Base-by-base conservation (phyloP, 2,888 invertebrate species). In the Phorcus lineatus region DNA sequence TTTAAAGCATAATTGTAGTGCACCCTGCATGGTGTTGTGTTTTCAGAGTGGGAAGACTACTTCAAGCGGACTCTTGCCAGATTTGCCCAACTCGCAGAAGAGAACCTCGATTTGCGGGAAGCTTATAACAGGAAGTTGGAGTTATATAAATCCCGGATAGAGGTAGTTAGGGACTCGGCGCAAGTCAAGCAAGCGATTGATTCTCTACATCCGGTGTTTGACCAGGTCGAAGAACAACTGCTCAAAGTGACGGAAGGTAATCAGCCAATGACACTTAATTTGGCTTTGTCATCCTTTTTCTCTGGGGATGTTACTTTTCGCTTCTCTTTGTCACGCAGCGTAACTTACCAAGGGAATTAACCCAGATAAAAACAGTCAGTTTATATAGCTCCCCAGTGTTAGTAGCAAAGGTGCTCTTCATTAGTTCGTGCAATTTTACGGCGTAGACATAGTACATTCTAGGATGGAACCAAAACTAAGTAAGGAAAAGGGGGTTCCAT, bases 171-270 rank as follows among this genome's bases (percentile, higher is more conserved):
- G 24, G 81, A 86, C 31, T 85, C 82, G 53, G 82, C 83, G 13
- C 76, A 80, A 7, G 82, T 88, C 1, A 74, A 52, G 2, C 40
- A 76, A 54, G 74, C 77, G 13, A 67, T 89, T n/a, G 84, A 86
- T 53, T 83, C 84, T 7, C 70, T 87, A 9, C 88, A 88, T 16
- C 75, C 76, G 28, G 76, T 83, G 0, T 82, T 89, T 79, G 88
- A 88, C 78, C 82, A 85, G 66, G 78, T 90, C 16, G 88, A 88
- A 80, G 77, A 79, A 0, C 80, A 83, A 75, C 67, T 88, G 36
- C 81, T 77, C 55, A 84, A 84, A 62, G 81, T 83, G 28, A 84
- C 80, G 67, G 82, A 83, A 80, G 87, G 88, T 88, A 74, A 66
- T 79, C 53, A 16, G 3, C 4, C 28, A 13, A 47, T 47, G 47